Percentiles rank a stretch among this genome's conserved stretches.
These are phyloP conservation scores for Hydrolagus colliei DNA, from an alignment of 2,797 vertebrate genomes.

Conservation along the genomic window DNA sequence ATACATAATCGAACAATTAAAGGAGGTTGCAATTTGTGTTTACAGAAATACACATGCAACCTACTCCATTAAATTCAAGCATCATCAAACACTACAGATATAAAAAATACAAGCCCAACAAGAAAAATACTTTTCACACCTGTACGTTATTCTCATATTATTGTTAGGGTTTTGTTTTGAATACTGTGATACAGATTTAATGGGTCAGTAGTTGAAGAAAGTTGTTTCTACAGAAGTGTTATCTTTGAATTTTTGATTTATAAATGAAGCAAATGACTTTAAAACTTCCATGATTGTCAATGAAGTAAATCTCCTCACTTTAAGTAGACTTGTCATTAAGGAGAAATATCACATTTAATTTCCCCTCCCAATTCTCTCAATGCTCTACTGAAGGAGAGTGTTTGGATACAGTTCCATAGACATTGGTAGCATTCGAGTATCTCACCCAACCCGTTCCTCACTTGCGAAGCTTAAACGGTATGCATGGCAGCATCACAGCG, in stretches of 20 bases:
- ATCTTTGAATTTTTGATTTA: background rate
- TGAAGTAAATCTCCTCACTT: background rate
- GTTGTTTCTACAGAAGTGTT: background rate
- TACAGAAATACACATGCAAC: background rate
- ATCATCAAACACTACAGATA: background rate
- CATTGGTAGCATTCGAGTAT: background rate
- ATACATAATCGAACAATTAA: background rate
- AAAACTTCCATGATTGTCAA: background rate
- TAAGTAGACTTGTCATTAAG: background rate
- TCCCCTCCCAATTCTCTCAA: background rate
- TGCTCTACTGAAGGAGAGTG: background rate
- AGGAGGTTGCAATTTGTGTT: background rate
- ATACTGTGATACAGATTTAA: constrained; percentile 6
- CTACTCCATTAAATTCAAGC: background rate
- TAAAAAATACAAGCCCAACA: background rate
- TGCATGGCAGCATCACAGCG: too few relatives aligned
- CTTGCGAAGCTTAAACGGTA: background rate
- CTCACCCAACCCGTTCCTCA: background rate
- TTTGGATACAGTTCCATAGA: background rate
- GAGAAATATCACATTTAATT: background rate
- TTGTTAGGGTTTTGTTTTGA: background rate
- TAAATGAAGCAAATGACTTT: background rate
- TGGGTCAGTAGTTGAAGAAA: constrained; percentile 22
- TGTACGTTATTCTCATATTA: background rate
- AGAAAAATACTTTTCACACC: constrained; percentile 1